These are phyloP conservation scores for Scolanthus callimorphus DNA, from an alignment of 92 coral and sea anemone genomes.

Conservation along the genomic window DNA sequence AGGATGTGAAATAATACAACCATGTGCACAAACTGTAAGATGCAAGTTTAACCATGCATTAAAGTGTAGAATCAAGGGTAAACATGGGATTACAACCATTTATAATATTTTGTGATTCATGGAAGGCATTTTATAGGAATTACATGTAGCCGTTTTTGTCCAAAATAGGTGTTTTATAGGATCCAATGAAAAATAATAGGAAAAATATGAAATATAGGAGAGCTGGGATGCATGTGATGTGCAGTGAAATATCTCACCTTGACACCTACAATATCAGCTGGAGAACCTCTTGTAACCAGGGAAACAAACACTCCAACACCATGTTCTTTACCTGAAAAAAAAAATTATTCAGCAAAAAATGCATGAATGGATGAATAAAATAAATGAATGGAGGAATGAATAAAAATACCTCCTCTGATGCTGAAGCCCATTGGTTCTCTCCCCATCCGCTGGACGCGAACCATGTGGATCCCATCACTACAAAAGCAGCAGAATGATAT, in stretches of 20 bases:
- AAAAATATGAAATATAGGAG: no score
- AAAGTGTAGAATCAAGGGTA: no score
- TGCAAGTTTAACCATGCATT: no score
- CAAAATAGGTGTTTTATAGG: not conserved
- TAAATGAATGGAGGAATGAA: not conserved
- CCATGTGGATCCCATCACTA: constrained; percentile 93
- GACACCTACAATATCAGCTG: constrained; percentile 95
- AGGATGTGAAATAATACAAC: no score
- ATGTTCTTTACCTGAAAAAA: constrained; percentile 80
- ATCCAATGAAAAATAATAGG: constrained; percentile 3
- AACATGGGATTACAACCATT: no score
- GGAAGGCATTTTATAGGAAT: not conserved
- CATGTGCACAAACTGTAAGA: no score
- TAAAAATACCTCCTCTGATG: constrained; percentile 87
- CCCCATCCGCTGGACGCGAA: constrained; percentile 68
- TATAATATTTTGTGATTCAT: no score
- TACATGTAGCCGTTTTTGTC: no score
- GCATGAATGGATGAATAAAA: no score
- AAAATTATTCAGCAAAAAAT: not conserved
- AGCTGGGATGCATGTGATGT: no score
- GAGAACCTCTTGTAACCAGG: constrained; percentile 86
- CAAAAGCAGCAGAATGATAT: not conserved
- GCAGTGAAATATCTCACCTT: no score
- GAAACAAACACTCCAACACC: constrained; percentile 82
- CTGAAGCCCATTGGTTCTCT: constrained; percentile 85